Evolutionary conservation across 2,797 vertebrate species (phyloP), one percentile per base, ranked within the genome.

Genomic region (Philypnodon macrostomus): DNA sequence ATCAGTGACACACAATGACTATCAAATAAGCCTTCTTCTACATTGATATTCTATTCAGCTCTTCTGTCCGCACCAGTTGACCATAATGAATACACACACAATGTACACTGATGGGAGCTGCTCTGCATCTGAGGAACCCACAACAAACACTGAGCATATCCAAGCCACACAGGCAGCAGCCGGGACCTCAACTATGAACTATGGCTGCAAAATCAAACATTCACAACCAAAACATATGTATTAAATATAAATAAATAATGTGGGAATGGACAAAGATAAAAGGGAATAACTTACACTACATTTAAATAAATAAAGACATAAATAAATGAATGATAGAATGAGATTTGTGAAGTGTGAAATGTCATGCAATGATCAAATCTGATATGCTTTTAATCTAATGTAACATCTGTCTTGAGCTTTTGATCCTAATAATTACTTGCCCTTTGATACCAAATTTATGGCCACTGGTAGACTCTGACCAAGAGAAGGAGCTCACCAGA

Each of bases 401-500:
- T 61, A 54, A 38, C n/a, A 46, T 40, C 31, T 50, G 24, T 73
- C 48, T 52, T 64, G 34, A 53, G 33, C 42, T 44, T 68, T 70
- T 72, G 39, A 71, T 32, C n/a, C 23, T 15, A 21, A 11, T 11
- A 23, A 21, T 21, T 6, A 23, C 21, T 23, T 23, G 21, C 36
- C 13, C 23, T 40, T 40, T 14, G n/a, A 6, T 21, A 11, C 13
- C 8, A 13, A 26, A 26, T 38, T 54, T 46, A 29, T 40, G 51
- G 46, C 63, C 35, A 35, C 47, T 39, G 30, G 2, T 33, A 68
- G 54, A 46, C 40, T 70, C 41, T 56, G 56, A 58, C 48, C 40
- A 41, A 10, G 33, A 29, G 26, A 61, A 40, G 38, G 56, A 50
- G 78, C 79, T 93, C 91, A 98, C 96, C 95, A 99, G 81, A 99